Base-by-base conservation (phyloP, 1,140 invertebrate species). In the Trachelipus rathkii region DNA sequence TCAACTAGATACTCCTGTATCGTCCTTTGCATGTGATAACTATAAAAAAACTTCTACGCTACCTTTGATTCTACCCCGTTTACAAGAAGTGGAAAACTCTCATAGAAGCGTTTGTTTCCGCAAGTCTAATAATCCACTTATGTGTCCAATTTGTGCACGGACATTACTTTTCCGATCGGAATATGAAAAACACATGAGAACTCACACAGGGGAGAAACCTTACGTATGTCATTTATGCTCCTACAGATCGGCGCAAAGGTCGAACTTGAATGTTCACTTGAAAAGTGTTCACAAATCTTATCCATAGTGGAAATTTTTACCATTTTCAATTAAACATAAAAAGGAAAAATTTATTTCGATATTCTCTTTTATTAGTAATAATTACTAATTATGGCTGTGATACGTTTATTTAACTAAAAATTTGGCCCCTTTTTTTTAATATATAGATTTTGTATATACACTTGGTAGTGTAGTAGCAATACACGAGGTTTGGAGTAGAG, bases 221-320 rank as follows among this genome's bases (percentile, higher is more conserved):
- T 84, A 83, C 76, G 78, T 81, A 11, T 85, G 85, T 79, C 75
- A 75, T 44, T 76, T 82, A 10, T 85, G 85, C 74, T 77, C 77
- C 10, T 81, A 81, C 66, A 74, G 79, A 5, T 81, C 79, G 15
- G 79, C 79, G 11, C 79, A 81, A 44, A 74, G 77, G 9, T 81
- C 79, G 45, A 81, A 81, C 50, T 75, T 81, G 10, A 81, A 81
- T 44, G 79, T 81, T 3, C 79, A 81, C 60, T 50, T 81, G n/a
- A 81, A 77, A 33, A 76, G 77, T 23, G 75, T 81, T 5, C 79
- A 81, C 66, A 78, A 78, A 60, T 15, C 11, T 60, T 60, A 15
- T 60, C 50, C 50, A 13, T 60, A 60, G 50, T 60, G 8, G 11
- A 19, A 8, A 60, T 60, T 60, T 19, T 1, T 19, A 19, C 11